These are phyloP conservation scores for Dynastes tityus DNA, from an alignment of 2,888 invertebrate species.

Conservation along the genomic window DNA sequence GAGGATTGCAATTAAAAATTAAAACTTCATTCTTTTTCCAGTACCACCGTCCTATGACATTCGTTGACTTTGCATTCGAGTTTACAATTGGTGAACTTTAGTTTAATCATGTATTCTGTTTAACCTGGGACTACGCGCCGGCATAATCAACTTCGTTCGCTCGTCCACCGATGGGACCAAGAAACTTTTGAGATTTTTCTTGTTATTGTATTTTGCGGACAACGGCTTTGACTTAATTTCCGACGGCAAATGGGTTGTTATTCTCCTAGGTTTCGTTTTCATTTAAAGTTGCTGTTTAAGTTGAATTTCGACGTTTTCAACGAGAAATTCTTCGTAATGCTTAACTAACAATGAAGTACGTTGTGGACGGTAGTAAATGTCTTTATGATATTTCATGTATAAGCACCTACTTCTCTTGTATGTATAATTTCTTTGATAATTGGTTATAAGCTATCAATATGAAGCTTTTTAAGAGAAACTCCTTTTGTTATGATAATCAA, in stretches of 20 bases:
- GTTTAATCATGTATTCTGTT: conserved; percentile 63
- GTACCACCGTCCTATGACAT: conserved; percentile 57
- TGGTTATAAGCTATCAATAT: no score
- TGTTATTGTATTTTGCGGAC: conserved; percentile 46
- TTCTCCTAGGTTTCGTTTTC: conserved; percentile 39
- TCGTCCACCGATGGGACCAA: conserved; percentile 54
- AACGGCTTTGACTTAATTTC: conserved; percentile 45
- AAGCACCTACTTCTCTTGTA: no score
- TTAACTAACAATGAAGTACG: background rate
- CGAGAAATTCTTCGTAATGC: background rate
- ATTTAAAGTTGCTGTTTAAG: conserved; percentile 37
- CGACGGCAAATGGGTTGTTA: conserved; percentile 39
- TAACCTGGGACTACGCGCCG: conserved; percentile 56
- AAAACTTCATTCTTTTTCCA: conserved; percentile 64
- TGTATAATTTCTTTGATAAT: no score
- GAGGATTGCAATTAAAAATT: conserved; percentile 63
- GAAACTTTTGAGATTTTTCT: conserved; percentile 53
- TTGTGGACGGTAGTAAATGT: background rate
- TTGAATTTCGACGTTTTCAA: conserved; percentile 29
- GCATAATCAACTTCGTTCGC: conserved; percentile 54
- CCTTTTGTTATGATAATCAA: no score
- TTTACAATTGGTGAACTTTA: conserved; percentile 61
- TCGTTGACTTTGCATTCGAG: conserved; percentile 61
- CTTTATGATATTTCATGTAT: background rate
- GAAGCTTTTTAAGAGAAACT: no score